Evolutionary conservation across 2,113 vertebrate genomes (phyloP).

Genomic region (Paedocypris sp.): DNA sequence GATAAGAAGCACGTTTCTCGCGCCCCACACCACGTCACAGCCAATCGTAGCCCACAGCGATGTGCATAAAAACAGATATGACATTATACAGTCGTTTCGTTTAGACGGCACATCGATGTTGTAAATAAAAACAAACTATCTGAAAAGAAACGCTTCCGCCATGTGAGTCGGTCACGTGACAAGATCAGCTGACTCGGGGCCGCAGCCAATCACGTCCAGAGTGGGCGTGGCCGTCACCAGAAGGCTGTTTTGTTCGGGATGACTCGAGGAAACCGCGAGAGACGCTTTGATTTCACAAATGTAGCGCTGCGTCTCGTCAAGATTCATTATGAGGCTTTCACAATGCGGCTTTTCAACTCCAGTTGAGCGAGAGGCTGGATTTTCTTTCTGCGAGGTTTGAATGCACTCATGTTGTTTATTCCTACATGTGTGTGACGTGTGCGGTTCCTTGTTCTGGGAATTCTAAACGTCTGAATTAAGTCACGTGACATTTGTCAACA

Average conservation of each 20-base stretch:
- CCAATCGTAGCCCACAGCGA: not conserved
- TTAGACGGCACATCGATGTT: too few relatives aligned
- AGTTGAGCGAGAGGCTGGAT: not conserved
- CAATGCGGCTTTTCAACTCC: not conserved
- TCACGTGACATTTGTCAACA: too few relatives aligned
- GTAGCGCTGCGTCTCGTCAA: not conserved
- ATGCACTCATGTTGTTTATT: too few relatives aligned
- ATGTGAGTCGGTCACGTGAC: not conserved
- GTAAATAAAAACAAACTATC: too few relatives aligned
- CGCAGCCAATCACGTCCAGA: not conserved
- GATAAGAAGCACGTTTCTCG: constrained; percentile 60
- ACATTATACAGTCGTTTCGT: not conserved
- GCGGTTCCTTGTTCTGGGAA: too few relatives aligned
- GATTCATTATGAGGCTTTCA: not conserved
- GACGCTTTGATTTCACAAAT: not conserved
- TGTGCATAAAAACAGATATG: not conserved
- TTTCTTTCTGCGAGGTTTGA: not conserved
- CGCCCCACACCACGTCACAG: constrained; percentile 27
- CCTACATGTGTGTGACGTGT: too few relatives aligned
- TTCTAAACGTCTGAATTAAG: too few relatives aligned
- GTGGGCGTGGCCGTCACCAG: not conserved
- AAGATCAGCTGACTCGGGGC: not conserved
- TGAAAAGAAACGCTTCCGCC: not conserved
- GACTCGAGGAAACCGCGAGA: not conserved
- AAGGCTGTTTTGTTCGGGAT: not conserved